A percentile compares a stretch with the other conserved stretches of the same genome.
phyloP scores from a whole-genome alignment of 2,888 invertebrate species.

The Dasysyrphus albostriatus region DNA sequence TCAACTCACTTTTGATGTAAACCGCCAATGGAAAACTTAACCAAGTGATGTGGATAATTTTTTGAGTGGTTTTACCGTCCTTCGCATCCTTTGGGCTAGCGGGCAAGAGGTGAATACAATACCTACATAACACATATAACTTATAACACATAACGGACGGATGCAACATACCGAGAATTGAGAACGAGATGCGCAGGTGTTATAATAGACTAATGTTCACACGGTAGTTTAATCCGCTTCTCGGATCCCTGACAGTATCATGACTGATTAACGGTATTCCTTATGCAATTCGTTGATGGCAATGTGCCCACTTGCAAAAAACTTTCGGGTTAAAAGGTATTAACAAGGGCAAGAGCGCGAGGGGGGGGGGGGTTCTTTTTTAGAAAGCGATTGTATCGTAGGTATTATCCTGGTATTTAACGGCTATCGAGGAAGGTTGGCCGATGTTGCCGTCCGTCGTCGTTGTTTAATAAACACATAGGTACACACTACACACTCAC shows the following conservation, averaged over 20 bases:
- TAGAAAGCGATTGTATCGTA: slow-evolving; percentile 51
- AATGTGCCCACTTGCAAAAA: slow-evolving; percentile 70
- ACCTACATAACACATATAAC: slow-evolving; percentile 14
- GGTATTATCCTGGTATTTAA: slow-evolving; percentile 69
- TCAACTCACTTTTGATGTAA: slow-evolving; percentile 69
- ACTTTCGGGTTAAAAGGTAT: slow-evolving; percentile 56
- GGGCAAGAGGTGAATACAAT: slow-evolving; percentile 3
- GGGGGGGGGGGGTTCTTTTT: slow-evolving; percentile 20
- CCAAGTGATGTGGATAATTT: slow-evolving; percentile 76
- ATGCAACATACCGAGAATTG: slow-evolving; percentile 43
- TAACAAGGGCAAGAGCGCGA: background rate
- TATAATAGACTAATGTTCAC: slow-evolving; percentile 82
- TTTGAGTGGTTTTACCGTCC: slow-evolving; percentile 73
- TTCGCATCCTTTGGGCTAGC: slow-evolving; percentile 42
- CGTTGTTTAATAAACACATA: slow-evolving; percentile 28
- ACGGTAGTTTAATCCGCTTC: slow-evolving; percentile 83
- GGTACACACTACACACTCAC: background rate
- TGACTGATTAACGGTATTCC: slow-evolving; percentile 75
- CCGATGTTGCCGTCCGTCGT: slow-evolving; percentile 22
- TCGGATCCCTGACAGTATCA: slow-evolving; percentile 74
- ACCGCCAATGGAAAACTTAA: slow-evolving; percentile 75
- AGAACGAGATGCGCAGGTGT: slow-evolving; percentile 79
- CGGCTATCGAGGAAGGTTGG: slow-evolving; percentile 63
- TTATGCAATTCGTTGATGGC: slow-evolving; percentile 72
- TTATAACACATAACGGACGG: slow-evolving; percentile 36